Base-by-base conservation (phyloP, 2,797 vertebrate species). In the Chelmon rostratus region DNA sequence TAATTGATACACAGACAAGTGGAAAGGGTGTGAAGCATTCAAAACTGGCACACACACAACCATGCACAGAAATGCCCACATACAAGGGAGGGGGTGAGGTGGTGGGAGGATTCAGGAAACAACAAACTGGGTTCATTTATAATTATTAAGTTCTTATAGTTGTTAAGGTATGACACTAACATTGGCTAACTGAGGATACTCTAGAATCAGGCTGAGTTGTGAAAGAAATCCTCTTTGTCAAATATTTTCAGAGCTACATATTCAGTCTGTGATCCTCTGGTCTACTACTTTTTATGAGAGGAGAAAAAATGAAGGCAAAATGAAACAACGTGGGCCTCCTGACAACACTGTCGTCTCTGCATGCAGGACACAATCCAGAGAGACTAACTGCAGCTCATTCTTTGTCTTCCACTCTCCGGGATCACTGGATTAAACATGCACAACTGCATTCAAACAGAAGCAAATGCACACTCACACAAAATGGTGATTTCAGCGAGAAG, bases 401-500 rank as follows among this genome's bases (percentile, higher is more conserved):
- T 80, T 73, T 84, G 71, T 78, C 73, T 70, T 71, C 64, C 47
- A 67, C 62, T 82, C 68, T 76, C 73, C 83, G 76, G 78, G 77
- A 88, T 86, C 69, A 79, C 76, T 86, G 66, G 52, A 76, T 86
- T 76, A 73, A 84, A 75, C 90, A 92, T 91, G 89, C 89, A 88
- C 75, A 79, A 57, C 79, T 80, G 82, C 86, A 86, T 80, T 88
- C 65, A 56, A 81, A 83, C 83, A 81, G 79, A 89, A 86, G 76
- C 79, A 82, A 85, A 79, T 81, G 79, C 75, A 75, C 65, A 75
- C 65, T 79, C 71, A 79, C 73, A 85, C 73, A 74, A 85, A 72
- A 81, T 79, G 79, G 80, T 83, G 25, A 80, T 79, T 88, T 84
- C 68, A 75, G 75, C 64, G 69, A 79, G 83, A 58, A 81, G 76